A percentile compares a stretch with the other conserved stretches of the same genome.
phyloP scores from a whole-genome alignment of 2,113 vertebrate genomes.

The Hemichromis elongatus region DNA sequence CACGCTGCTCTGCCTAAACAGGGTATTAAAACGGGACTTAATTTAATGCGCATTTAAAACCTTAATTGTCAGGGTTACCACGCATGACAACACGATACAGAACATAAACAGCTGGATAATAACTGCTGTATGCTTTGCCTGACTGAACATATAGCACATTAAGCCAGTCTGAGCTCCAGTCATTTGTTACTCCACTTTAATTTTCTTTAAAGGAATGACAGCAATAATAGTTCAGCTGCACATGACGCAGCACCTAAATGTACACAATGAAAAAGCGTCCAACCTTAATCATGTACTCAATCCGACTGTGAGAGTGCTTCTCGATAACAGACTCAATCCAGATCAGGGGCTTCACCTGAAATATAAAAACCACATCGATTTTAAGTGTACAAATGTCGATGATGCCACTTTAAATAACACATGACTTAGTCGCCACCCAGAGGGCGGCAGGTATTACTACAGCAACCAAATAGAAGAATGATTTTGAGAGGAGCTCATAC shows the following conservation, averaged over 20 bases:
- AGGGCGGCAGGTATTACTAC: neutral
- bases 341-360: conserved; percentile 93
- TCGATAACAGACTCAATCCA: conserved; percentile 99
- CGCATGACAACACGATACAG: neutral
- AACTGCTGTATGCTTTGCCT: neutral
- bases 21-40: neutral
- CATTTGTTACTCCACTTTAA: neutral
- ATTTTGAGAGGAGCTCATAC: neutral
- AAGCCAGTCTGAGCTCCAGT: neutral
- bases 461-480: neutral
- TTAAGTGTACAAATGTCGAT: neutral
- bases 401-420: neutral
- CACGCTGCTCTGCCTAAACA: neutral
- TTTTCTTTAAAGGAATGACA: neutral
- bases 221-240: neutral
- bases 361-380: neutral
- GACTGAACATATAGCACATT: neutral
- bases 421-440: conserved; percentile 29
- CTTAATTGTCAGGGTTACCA: neutral
- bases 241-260: neutral
- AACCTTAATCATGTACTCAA: conserved; percentile 99
- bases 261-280: neutral
- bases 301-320: conserved; percentile 97
- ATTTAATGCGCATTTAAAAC: neutral
- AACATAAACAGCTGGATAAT: neutral